Evolutionary conservation across 92 coral and sea anemone genomes (phyloP).

Genomic region (Palythoa caribaeorum): DNA sequence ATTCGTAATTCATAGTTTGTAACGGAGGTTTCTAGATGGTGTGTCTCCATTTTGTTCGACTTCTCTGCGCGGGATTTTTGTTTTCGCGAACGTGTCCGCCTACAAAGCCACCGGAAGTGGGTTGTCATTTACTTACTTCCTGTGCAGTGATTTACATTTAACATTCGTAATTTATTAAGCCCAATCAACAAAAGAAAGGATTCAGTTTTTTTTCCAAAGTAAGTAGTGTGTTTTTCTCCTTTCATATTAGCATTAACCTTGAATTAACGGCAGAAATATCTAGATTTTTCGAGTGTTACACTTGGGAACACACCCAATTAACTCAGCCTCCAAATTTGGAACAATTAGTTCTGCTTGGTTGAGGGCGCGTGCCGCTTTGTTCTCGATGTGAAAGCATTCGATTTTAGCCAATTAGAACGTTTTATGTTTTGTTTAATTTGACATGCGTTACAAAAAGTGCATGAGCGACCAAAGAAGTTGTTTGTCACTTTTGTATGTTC

Average conservation of each 20-base stretch:
- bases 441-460: constrained; percentile 67
- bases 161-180: constrained; percentile 19
- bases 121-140: background rate
- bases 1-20: background rate
- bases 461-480: constrained; percentile 44
- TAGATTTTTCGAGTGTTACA: constrained; percentile 16
- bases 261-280: constrained; percentile 6
- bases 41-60: background rate
- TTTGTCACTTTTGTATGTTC: constrained; percentile 26
- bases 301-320: constrained; percentile 20
- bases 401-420: constrained; percentile 76
- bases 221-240: background rate
- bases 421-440: constrained; percentile 48
- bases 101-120: constrained; percentile 36
- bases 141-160: constrained; percentile 17
- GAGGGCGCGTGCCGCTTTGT: constrained; percentile 84
- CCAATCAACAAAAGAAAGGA: background rate
- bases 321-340: constrained; percentile 53
- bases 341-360: constrained; percentile 71
- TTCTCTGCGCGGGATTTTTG: constrained; percentile 13
- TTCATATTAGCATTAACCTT: background rate
- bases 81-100: background rate
- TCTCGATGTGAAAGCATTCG: constrained; percentile 26
- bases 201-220: background rate
- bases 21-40: background rate